These are phyloP conservation scores for Lynx canadensis DNA, from an alignment of 2,113 vertebrate species.

Conservation along the genomic window DNA sequence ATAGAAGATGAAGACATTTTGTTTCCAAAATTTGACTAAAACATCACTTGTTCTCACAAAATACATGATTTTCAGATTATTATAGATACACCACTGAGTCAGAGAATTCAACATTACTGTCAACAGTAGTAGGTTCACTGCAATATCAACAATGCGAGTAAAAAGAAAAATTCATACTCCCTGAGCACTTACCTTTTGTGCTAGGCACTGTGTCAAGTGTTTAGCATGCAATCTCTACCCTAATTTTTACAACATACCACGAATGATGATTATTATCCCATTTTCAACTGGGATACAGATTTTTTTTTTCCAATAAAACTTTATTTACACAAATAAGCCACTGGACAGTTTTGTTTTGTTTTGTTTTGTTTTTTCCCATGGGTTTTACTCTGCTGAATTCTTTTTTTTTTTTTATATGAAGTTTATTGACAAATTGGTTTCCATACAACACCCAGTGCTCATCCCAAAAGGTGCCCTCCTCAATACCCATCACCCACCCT, in stretches of 20 bases:
- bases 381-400: no score
- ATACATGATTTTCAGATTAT: background rate
- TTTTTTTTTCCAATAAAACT: no score
- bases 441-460: no score
- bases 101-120: background rate
- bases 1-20: background rate
- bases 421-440: no score
- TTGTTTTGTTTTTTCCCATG: no score
- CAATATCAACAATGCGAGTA: background rate
- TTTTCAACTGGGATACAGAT: background rate
- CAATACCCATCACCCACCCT: no score
- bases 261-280: background rate
- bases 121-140: background rate
- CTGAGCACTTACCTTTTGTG: background rate
- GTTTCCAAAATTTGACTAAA: constrained; percentile 7
- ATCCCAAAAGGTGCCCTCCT: no score
- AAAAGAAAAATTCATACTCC: background rate
- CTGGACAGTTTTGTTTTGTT: no score
- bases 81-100: background rate
- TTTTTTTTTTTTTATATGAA: no score
- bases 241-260: background rate
- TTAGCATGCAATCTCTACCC: background rate
- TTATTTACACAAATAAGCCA: no score
- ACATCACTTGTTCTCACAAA: background rate
- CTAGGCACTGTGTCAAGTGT: background rate